Base-by-base conservation (phyloP, 1,140 invertebrate genomes). In the Onthophagus taurus region DNA sequence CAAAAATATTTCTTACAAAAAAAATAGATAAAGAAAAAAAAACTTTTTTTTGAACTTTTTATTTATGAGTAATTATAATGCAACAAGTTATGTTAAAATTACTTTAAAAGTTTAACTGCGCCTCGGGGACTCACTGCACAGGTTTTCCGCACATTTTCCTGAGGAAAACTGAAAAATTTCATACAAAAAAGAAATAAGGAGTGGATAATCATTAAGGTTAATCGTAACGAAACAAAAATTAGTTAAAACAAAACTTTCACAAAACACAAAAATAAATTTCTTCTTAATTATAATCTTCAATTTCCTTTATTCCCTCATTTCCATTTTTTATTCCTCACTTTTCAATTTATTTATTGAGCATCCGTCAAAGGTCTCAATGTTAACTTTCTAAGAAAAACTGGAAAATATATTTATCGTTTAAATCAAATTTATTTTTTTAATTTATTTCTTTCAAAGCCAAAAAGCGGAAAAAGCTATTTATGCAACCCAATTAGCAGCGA, bases 101-200 rank as follows among this genome's bases (percentile, higher is more conserved):
- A n/a, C n/a, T n/a, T 12, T 14, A 16, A 34, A 14, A 11, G 19
- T 18, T 34, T 14, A 34, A 18, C 19, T 34, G 31, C 19, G 31
- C 31, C 31, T 34, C 19, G 16, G 14, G 19, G 5, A n/a, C 6
- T 37, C 14, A 20, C 23, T 26, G 35, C 3, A 21, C 1, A 5
- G 35, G 35, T 23, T 21, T 37, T 6, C 23, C 35, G 13, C 35
- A 37, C 35, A 37, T 24, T 12, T 37, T 37, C 18, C 35, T 37
- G 9, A 37, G 23, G 35, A 37, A 37, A 20, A 37, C 35, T 37
- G 35, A 7, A 26, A 26, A n/a, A 26, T 26, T 7, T 26, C n/a
- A 26, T 7, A 26, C n/a, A 26, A 26, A n/a, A n/a, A n/a, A n/a
- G n/a, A n/a, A n/a, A n/a, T n/a, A n/a, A n/a, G n/a, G n/a, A n/a